Conservation (phyloP, 2,113 vertebrate species). For the Pituophis catenifer region DNA sequence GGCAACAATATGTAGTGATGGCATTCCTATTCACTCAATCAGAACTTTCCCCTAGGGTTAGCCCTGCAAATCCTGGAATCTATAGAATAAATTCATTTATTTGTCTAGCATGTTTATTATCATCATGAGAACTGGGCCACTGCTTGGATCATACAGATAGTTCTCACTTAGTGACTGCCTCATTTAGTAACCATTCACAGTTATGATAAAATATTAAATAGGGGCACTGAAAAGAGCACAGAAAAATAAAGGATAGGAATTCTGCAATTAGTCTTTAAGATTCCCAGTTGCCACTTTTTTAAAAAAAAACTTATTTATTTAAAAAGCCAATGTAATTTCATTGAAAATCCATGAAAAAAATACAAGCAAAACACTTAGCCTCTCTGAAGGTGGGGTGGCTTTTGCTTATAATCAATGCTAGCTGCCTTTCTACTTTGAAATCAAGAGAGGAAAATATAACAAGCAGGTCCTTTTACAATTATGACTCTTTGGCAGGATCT, state of each 20-base stretch:
- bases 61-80: background rate
- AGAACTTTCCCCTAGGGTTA: background rate
- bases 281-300: background rate
- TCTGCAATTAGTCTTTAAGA: background rate
- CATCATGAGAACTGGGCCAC: background rate
- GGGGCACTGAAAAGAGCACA: background rate
- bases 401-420: background rate
- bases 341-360: constrained; percentile 42
- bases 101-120: background rate
- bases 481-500: background rate
- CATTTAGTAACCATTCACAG: background rate
- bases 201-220: background rate
- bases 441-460: background rate
- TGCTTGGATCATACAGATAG: background rate
- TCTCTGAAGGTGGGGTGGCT: constrained; percentile 20
- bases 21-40: background rate
- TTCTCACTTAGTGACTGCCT: background rate
- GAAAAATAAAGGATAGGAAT: background rate
- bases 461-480: background rate
- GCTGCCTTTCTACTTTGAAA: background rate
- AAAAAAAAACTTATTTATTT: constrained; percentile 1
- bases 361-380: constrained; percentile 32
- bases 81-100: background rate
- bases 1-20: background rate
- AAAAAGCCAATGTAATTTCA: constrained; percentile 29